Percentiles rank a stretch among this genome's conserved stretches.
Evolutionary conservation across 1,140 invertebrate genomes (phyloP).

Genomic region (Zelostemma sp.): DNA sequence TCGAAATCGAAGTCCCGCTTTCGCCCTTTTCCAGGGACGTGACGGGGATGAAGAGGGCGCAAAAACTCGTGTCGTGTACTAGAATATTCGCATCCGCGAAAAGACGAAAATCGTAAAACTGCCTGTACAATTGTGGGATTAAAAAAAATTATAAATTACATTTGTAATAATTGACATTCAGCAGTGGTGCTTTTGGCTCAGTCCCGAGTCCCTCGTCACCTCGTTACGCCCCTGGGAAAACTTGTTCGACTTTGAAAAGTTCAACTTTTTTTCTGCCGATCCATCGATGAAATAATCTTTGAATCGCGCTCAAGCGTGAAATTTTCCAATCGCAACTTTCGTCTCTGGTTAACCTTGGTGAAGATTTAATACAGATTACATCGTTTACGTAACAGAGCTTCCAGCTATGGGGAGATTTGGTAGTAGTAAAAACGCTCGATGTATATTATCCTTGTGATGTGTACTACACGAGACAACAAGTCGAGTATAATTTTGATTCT

Average conservation of each 20-base stretch:
- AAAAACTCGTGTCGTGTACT: conserved; percentile 12
- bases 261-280: too few relatives aligned
- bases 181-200: conserved; percentile 18
- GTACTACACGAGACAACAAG: conserved; percentile 13
- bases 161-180: conserved; percentile 34
- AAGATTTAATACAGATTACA: neutral
- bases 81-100: conserved; percentile 10
- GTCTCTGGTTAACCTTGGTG: too few relatives aligned
- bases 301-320: too few relatives aligned
- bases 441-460: conserved; percentile 8
- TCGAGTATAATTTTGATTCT: conserved; percentile 19
- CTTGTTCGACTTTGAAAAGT: too few relatives aligned
- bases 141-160: conserved; percentile 28
- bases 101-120: conserved; percentile 22
- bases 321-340: too few relatives aligned
- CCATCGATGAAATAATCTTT: too few relatives aligned
- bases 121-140: conserved; percentile 30
- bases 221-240: neutral
- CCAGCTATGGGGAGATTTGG: conserved; percentile 10
- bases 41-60: neutral
- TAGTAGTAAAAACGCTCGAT: conserved; percentile 26
- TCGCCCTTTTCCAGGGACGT: too few relatives aligned
- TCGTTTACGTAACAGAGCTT: too few relatives aligned
- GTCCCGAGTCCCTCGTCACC: conserved; percentile 13
- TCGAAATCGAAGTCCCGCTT: conserved; percentile 15